phyloP scores from a whole-genome alignment of 2,113 vertebrate species.

The Arvicanthis niloticus region DNA sequence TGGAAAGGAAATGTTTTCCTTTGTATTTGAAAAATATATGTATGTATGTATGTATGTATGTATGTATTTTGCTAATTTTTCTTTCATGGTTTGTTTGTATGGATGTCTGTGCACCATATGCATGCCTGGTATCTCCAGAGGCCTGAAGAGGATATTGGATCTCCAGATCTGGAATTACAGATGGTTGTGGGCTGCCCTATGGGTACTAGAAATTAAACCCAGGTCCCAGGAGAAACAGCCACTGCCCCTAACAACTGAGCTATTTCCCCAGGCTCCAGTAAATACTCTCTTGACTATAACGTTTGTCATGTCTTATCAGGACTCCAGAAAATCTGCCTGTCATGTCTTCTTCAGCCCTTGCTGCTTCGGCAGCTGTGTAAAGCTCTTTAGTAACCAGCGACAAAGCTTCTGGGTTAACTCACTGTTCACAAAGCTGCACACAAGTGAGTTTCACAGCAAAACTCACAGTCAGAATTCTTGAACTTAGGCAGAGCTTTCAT shows the following conservation, averaged over 20 bases:
- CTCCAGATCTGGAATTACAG: background rate
- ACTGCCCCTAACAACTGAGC: background rate
- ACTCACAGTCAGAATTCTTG: conserved; percentile 95
- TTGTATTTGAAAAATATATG: conserved; percentile 15
- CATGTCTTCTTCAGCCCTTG: conserved; percentile 86
- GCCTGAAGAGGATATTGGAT: background rate
- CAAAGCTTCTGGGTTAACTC: conserved; percentile 97
- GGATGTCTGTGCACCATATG: background rate
- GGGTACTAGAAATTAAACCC: background rate
- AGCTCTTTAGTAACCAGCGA: conserved; percentile 97
- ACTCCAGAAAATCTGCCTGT: conserved; percentile 81
- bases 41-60: too few relatives aligned
- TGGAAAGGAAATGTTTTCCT: conserved; percentile 67
- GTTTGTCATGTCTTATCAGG: conserved; percentile 13
- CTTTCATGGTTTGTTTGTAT: background rate
- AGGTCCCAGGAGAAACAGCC: background rate
- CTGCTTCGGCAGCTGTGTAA: conserved; percentile 93
- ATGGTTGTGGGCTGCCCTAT: background rate
- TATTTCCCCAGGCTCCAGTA: too few relatives aligned
- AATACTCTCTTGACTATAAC: conserved; percentile 24
- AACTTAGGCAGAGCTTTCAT: conserved; percentile 92
- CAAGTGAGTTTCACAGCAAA: conserved; percentile 99
- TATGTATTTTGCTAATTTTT: background rate
- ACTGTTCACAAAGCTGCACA: conserved; percentile 97
- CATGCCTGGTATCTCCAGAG: background rate